Base-by-base conservation (phyloP, 2,113 vertebrate genomes). In the Charadrius vociferus region DNA sequence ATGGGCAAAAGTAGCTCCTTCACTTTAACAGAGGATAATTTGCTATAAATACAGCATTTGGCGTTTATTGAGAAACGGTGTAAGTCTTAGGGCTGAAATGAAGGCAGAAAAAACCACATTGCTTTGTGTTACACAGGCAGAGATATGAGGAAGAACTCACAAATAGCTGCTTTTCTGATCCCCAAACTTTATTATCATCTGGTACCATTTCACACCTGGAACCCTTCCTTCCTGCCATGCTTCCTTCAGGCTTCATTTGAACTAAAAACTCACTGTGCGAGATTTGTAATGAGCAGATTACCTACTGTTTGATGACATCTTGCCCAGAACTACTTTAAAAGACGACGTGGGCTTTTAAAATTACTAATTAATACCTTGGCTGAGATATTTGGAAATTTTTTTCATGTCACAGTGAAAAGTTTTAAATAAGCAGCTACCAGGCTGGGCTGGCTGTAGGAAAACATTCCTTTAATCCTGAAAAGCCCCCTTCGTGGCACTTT, bases 281-380 rank as follows among this genome's bases (percentile, higher is more conserved):
- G 32, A 50, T 86, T 36, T 68, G 68, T 92, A 79, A 93, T 36
- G 91, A 94, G 88, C 79, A 73, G 82, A 30, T 67, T 81, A 53
- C 94, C 96, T 37, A 12, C 91, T 90, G 94, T 39, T 93, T 90
- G 86, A 74, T 88, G 90, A 79, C 71, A 84, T 45, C 21, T 82
- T 81, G 71, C 91, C 72, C 89, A 86, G 85, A 89, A 83, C 49
- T 34, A 7, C 65, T 95, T 95, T 20, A 18, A 88, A 89, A 88
- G 77, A 34, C 16, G 0, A 65, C 1, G 8, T 52, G 63, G 72
- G 74, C 39, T 81, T 95, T 93, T 43, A 81, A 90, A 91, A 91
- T n/a, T 66, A 41, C 79, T 91, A 96, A 96, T 97, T 95, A 96
- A 88, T 91, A 86, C 56, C n/a, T 71, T 61, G 49, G 89, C 49